Conservation (phyloP, 1,140 invertebrate genomes). For the Lanistes nyassanus region DNA sequence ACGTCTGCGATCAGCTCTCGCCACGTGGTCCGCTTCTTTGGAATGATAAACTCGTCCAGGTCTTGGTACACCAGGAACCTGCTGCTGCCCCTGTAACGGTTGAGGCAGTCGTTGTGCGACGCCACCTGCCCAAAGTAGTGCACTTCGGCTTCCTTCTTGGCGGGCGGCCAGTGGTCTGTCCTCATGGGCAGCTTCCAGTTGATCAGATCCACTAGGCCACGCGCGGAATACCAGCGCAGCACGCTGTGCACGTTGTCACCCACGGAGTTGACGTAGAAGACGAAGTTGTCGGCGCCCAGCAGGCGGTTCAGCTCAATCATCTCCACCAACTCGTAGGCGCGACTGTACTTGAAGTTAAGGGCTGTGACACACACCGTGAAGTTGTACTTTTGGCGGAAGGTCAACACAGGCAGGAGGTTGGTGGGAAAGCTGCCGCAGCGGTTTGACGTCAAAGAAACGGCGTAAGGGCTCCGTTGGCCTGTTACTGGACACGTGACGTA, state of each 20-base stretch:
- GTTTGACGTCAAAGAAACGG: conserved; percentile 30
- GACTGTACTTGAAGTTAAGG: conserved; percentile 89
- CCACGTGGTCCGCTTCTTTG: conserved; percentile 34
- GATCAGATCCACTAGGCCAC: conserved; percentile 78
- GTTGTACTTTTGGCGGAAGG: neutral
- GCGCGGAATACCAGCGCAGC: conserved; percentile 76
- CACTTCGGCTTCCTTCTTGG: conserved; percentile 29
- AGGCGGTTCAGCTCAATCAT: conserved; percentile 91
- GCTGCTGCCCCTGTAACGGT: conserved; percentile 26
- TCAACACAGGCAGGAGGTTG: neutral
- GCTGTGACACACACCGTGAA: conserved; percentile 95
- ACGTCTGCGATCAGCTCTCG: conserved; percentile 21
- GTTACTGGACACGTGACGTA: conserved; percentile 28
- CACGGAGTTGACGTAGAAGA: conserved; percentile 92
- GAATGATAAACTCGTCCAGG: conserved; percentile 49
- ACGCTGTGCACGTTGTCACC: conserved; percentile 77
- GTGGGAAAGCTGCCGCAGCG: conserved; percentile 19
- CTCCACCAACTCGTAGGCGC: conserved; percentile 81
- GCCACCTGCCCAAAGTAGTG: conserved; percentile 53
- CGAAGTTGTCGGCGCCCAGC: conserved; percentile 88
- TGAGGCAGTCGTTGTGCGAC: conserved; percentile 48
- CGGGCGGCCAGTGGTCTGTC: conserved; percentile 39
- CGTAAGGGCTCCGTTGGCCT: conserved; percentile 10
- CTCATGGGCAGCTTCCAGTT: conserved; percentile 86
- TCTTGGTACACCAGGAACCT: conserved; percentile 40